These are phyloP conservation scores for Lapara coniferarum DNA, from an alignment of 2,888 invertebrate species.

Conservation along the genomic window DNA sequence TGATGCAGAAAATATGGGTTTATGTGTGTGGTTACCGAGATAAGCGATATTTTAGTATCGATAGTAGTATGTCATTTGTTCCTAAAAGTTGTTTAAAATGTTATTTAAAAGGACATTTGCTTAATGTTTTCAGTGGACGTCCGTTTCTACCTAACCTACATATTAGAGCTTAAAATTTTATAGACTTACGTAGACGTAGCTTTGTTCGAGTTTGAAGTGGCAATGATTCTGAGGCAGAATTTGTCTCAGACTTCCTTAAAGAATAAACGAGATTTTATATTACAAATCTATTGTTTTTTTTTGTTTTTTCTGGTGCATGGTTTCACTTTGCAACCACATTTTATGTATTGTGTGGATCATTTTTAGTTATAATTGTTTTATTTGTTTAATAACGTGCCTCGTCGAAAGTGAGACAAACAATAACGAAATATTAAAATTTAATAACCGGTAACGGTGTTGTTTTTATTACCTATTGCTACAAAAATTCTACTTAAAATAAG, in stretches of 20 bases:
- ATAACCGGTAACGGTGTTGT: too few relatives aligned
- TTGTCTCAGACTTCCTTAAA: constrained; percentile 36
- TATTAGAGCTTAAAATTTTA: constrained; percentile 50
- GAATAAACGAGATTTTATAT: constrained; percentile 31
- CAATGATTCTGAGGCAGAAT: constrained; percentile 35
- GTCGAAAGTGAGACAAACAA: too few relatives aligned
- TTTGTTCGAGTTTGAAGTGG: constrained; percentile 39
- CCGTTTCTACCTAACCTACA: constrained; percentile 35
- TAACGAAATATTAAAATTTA: too few relatives aligned
- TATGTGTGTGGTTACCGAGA: neutral
- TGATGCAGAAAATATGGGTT: neutral
- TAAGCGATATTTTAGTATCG: neutral
- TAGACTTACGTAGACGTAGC: constrained; percentile 42
- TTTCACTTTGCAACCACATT: too few relatives aligned
- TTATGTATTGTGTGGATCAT: too few relatives aligned
- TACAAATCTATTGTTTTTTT: neutral
- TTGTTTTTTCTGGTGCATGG: too few relatives aligned
- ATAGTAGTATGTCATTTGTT: neutral
- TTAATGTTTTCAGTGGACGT: neutral
- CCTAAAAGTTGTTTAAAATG: neutral
- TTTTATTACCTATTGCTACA: too few relatives aligned
- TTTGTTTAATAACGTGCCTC: too few relatives aligned
- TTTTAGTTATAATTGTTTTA: too few relatives aligned
- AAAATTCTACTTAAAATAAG: too few relatives aligned
- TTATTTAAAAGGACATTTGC: neutral